Evolutionary conservation across 1,140 invertebrate genomes (phyloP).

Genomic region (Nasonia vitripennis): DNA sequence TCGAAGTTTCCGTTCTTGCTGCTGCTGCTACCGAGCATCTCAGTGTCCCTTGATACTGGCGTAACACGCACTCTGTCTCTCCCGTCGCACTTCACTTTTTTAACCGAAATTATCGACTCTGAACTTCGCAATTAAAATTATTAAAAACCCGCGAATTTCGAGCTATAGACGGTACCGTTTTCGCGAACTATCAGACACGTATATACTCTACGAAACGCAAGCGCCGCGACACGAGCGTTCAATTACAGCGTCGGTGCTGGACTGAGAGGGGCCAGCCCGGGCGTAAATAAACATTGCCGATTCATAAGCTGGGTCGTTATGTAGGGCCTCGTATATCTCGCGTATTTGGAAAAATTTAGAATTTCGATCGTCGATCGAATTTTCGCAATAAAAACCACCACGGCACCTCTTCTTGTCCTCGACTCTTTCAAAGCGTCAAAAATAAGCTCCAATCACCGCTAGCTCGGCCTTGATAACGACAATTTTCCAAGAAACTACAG

Average conservation of each 20-base stretch:
- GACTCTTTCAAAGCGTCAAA: too few relatives aligned
- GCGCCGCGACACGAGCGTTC: background rate
- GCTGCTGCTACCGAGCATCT: background rate
- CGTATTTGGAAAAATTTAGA: too few relatives aligned
- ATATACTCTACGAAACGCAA: background rate
- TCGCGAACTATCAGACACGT: background rate
- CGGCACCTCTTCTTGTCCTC: too few relatives aligned
- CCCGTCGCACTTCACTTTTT: background rate
- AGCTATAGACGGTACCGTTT: too few relatives aligned
- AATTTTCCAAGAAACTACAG: background rate
- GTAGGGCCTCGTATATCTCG: too few relatives aligned
- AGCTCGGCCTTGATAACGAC: too few relatives aligned
- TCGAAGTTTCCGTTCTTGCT: conserved; percentile 31
- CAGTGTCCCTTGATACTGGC: background rate
- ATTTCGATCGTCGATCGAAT: too few relatives aligned
- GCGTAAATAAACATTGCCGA: conserved; percentile 44
- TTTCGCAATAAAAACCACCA: too few relatives aligned
- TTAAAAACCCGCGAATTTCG: too few relatives aligned
- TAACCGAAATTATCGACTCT: background rate
- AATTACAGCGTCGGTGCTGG: conserved; percentile 3
- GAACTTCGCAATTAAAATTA: background rate
- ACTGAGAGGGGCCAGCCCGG: background rate
- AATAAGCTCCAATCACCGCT: too few relatives aligned
- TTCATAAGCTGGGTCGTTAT: background rate
- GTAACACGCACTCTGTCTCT: background rate